These are phyloP conservation scores for Tiliacea citrago DNA, from an alignment of 2,888 invertebrate species.

Conservation along the genomic window DNA sequence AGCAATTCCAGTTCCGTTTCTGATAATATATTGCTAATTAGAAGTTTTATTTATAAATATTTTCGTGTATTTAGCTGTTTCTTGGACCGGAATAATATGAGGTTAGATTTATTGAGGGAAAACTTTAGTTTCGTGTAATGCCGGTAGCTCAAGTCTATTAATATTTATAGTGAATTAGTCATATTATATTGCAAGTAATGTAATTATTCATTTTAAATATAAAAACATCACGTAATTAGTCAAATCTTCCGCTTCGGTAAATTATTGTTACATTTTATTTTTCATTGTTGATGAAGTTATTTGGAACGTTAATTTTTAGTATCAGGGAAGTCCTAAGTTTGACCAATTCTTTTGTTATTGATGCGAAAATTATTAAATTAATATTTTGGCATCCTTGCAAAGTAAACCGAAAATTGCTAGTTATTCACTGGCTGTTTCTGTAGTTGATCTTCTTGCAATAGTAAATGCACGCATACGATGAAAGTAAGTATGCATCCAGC, in stretches of 20 bases:
- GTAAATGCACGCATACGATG: background rate
- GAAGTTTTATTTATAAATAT: conserved; percentile 75
- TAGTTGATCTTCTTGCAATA: background rate
- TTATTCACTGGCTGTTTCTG: background rate
- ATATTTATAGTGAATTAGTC: conserved; percentile 33
- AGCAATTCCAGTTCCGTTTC: conserved; percentile 79
- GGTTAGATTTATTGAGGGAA: conserved; percentile 64
- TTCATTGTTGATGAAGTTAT: conserved; percentile 32
- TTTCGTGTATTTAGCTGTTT: conserved; percentile 64
- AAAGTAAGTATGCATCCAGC: background rate
- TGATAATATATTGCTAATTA: conserved; percentile 84
- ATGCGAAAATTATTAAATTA: conserved; percentile 18
- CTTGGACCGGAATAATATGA: conserved; percentile 61
- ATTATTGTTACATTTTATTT: conserved; percentile 48
- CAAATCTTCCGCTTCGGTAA: conserved; percentile 42
- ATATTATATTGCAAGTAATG: conserved; percentile 15
- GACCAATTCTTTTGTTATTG: background rate
- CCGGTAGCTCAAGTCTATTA: conserved; percentile 50
- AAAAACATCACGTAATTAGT: conserved; percentile 30
- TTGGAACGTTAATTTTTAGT: conserved; percentile 21
- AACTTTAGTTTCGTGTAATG: conserved; percentile 56
- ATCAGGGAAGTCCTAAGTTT: conserved; percentile 7
- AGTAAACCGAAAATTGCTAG: background rate
- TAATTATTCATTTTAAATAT: conserved; percentile 27
- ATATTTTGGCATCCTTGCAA: background rate